Percentiles rank a stretch among this genome's conserved stretches.
Conservation (phyloP, 2,113 vertebrate genomes). For the Leptobrachium ailaonicum region DNA sequence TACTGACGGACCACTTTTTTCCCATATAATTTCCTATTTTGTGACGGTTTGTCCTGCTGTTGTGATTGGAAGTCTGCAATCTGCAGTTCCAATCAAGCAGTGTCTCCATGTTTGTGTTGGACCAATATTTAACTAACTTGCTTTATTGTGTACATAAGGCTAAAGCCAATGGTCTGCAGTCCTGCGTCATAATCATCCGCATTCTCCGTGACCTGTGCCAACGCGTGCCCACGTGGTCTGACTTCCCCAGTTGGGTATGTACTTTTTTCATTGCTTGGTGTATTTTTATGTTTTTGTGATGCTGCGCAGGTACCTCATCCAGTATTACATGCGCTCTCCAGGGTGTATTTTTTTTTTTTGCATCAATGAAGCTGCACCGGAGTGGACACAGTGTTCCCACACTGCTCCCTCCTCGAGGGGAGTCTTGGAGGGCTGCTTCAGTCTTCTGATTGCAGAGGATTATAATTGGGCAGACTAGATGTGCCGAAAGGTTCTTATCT, state of each 20-base stretch:
- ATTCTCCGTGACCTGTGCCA: slow-evolving; percentile 97
- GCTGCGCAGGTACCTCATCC: too few species aligned
- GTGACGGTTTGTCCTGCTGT: slow-evolving; percentile 87
- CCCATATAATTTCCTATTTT: slow-evolving; percentile 51
- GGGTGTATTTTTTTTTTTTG: too few species aligned
- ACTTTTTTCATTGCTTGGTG: neutral
- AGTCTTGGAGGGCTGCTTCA: too few species aligned
- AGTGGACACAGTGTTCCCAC: too few species aligned
- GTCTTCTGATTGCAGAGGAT: too few species aligned
- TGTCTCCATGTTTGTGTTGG: slow-evolving; percentile 76
- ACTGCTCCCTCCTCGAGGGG: too few species aligned
- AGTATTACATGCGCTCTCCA: too few species aligned
- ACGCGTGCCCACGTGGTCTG: slow-evolving; percentile 92
- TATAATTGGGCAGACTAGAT: too few species aligned
- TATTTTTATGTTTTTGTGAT: too few species aligned
- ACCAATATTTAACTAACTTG: slow-evolving; percentile 70
- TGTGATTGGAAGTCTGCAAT: slow-evolving; percentile 91
- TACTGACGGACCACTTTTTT: slow-evolving; percentile 76
- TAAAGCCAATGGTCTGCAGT: slow-evolving; percentile 98
- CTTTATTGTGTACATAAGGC: slow-evolving; percentile 92
- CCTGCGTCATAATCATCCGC: slow-evolving; percentile 97
- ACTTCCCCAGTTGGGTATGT: slow-evolving; percentile 97
- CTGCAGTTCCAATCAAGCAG: slow-evolving; percentile 57
- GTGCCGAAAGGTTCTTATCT: too few species aligned
- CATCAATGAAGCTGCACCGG: too few species aligned